phyloP scores from a whole-genome alignment of 2,113 vertebrate genomes.

The Mesocricetus auratus region DNA sequence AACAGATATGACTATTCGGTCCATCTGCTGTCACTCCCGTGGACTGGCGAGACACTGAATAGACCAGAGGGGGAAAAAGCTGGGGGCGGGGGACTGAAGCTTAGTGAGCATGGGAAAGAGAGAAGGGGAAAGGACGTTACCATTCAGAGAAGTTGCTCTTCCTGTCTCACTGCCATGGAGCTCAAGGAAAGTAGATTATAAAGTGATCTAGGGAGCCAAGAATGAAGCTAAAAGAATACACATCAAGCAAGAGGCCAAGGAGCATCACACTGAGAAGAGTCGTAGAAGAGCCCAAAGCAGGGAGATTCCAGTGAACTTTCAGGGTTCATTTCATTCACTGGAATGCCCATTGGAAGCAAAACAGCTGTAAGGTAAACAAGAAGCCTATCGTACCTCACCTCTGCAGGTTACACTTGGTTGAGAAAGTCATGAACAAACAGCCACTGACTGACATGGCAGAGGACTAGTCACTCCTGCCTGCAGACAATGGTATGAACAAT shows the following conservation, averaged over 20 bases:
- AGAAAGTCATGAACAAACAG: background rate
- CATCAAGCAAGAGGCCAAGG: background rate
- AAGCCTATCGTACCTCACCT: background rate
- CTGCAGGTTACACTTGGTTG: background rate
- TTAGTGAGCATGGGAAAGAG: background rate
- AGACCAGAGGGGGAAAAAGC: background rate
- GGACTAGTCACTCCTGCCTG: background rate
- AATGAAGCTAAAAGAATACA: background rate
- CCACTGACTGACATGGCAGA: background rate
- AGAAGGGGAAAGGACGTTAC: background rate
- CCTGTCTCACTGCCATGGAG: background rate
- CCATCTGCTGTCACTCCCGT: background rate
- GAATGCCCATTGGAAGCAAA: background rate
- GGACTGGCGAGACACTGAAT: background rate
- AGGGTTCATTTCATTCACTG: background rate
- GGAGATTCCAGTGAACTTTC: background rate
- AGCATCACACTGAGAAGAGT: background rate
- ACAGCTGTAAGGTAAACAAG: background rate
- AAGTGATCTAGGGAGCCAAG: slow-evolving; percentile 5
- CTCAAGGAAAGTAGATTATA: background rate
- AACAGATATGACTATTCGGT: background rate
- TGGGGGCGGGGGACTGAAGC: background rate
- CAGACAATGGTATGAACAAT: background rate
- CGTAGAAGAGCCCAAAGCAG: background rate
- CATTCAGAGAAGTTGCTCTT: background rate